A percentile compares a stretch with the other conserved stretches of the same genome.
These are phyloP conservation scores for Alentia gelatinosa DNA, from an alignment of 2,888 invertebrate species.

Conservation along the genomic window DNA sequence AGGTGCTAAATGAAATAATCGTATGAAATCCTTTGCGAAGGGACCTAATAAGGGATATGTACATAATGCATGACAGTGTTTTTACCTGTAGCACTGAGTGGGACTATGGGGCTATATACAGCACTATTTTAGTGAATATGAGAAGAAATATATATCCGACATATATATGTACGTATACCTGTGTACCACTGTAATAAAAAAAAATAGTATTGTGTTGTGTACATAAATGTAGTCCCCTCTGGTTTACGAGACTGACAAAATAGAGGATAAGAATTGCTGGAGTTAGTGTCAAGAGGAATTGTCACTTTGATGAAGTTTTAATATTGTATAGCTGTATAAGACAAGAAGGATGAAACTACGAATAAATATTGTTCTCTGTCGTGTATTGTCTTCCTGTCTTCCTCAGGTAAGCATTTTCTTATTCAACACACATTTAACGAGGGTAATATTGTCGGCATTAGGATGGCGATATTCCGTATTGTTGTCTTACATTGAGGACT, in stretches of 20 bases:
- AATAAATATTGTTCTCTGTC: neutral
- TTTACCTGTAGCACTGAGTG: too few species aligned
- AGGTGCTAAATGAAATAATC: too few species aligned
- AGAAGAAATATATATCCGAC: neutral
- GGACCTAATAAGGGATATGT: too few species aligned
- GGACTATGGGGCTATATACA: neutral
- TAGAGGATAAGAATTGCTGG: neutral
- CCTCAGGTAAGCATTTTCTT: too few species aligned
- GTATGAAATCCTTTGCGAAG: too few species aligned
- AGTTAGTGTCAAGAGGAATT: neutral
- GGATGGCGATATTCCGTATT: too few species aligned
- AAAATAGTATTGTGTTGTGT: neutral
- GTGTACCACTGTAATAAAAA: too few species aligned
- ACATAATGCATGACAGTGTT: too few species aligned
- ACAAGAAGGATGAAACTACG: neutral
- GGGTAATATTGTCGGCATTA: too few species aligned
- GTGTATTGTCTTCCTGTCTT: neutral
- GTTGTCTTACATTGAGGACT: too few species aligned
- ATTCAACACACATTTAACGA: too few species aligned
- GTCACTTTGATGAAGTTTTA: neutral
- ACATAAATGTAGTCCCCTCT: neutral
- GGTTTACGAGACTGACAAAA: neutral
- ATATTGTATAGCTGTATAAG: neutral
- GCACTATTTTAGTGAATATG: neutral
- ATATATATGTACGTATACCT: too few species aligned